phyloP scores from a whole-genome alignment of 2,113 vertebrate species.

The Phrynosoma platyrhinos region DNA sequence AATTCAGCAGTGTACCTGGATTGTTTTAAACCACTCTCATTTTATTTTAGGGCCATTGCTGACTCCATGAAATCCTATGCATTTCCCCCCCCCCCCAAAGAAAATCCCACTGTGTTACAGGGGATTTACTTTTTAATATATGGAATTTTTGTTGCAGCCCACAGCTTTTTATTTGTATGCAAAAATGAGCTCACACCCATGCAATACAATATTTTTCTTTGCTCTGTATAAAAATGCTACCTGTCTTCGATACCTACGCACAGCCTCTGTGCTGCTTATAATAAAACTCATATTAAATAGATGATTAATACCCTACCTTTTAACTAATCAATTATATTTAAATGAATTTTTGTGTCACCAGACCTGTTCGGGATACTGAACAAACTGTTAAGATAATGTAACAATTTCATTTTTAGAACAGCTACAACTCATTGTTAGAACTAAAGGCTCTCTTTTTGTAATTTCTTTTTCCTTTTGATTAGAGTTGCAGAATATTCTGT shows the following conservation, averaged over 20 bases:
- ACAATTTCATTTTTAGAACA: constrained; percentile 1
- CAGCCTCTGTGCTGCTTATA: not conserved
- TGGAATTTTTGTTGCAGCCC: not conserved
- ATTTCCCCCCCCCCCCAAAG: not conserved
- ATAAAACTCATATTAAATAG: constrained; percentile 9
- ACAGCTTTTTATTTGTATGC: not conserved
- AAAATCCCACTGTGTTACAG: not conserved
- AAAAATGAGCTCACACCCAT: not conserved
- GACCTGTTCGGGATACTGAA: constrained; percentile 4
- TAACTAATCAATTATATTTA: constrained; percentile 19
- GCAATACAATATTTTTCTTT: not conserved
- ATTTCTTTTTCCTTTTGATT: not conserved
- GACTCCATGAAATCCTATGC: not conserved
- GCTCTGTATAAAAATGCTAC: not conserved
- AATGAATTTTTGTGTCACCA: not conserved
- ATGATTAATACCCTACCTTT: constrained; percentile 10
- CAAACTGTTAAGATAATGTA: not conserved
- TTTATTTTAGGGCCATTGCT: not conserved
- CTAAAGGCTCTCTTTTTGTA: not conserved
- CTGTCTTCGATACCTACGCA: too few relatives aligned
- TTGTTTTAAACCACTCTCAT: not conserved
- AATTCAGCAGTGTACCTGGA: not conserved
- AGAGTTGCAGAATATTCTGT: not conserved
- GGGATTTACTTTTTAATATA: not conserved
- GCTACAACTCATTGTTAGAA: not conserved